These are phyloP conservation scores for Gonatopus flavifemur DNA, from an alignment of 1,140 invertebrate genomes.

Conservation along the genomic window DNA sequence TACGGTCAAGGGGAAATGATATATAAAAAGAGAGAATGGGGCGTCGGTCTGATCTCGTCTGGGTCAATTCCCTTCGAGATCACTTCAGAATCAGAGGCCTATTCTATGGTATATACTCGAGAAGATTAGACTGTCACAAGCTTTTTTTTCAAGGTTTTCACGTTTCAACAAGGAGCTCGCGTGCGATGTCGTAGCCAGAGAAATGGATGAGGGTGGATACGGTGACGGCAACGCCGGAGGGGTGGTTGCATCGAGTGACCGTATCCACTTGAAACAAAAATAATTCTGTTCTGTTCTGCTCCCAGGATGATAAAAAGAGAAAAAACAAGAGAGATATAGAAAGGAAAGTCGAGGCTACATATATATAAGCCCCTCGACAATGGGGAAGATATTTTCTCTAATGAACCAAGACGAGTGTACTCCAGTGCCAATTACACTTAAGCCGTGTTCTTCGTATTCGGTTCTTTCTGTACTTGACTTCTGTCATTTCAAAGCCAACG, in stretches of 20 bases:
- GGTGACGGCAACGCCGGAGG: conserved; percentile 10
- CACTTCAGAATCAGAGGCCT: conserved; percentile 47
- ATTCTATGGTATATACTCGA: conserved; percentile 50
- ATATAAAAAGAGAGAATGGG: not conserved
- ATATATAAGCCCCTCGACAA: conserved; percentile 55
- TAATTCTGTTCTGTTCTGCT: conserved; percentile 55
- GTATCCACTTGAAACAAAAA: conserved; percentile 57
- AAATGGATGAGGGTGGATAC: conserved; percentile 1
- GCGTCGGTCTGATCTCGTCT: conserved; percentile 3
- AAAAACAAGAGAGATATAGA: conserved; percentile 2
- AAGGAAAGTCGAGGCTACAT: conserved; percentile 23
- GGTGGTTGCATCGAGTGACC: conserved; percentile 50
- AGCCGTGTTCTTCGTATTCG: conserved; percentile 47
- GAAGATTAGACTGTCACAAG: conserved; percentile 54
- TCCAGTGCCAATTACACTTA: conserved; percentile 59
- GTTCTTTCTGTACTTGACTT: conserved; percentile 54
- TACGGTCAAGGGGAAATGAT: conserved; percentile 1
- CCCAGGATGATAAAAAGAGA: conserved; percentile 22
- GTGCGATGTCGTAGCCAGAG: conserved; percentile 11
- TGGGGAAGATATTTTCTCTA: conserved; percentile 59
- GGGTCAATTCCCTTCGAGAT: conserved; percentile 32
- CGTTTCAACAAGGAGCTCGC: conserved; percentile 42
- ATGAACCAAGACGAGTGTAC: conserved; percentile 58
- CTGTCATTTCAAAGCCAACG: conserved; percentile 50
- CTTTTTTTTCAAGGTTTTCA: conserved; percentile 48